Evolutionary conservation across 2,113 vertebrate genomes (phyloP).

Genomic region (Chaenogobius annularis): DNA sequence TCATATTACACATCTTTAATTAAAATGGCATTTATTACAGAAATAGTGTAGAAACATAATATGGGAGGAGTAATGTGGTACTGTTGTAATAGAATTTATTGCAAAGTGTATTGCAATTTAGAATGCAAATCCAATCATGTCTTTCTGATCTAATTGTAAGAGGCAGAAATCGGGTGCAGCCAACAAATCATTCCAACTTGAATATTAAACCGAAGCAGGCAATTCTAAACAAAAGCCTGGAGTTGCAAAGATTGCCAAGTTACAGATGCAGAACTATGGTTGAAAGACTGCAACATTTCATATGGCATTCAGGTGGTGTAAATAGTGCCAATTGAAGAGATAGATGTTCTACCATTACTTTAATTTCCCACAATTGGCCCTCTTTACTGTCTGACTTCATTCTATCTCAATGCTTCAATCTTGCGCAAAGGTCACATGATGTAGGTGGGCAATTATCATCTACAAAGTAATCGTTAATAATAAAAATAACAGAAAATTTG

Average conservation of each 20-base stretch:
- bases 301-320: no score
- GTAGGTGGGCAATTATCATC: no score
- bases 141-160: background rate
- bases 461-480: no score
- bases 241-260: background rate
- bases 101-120: background rate
- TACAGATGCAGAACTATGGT: background rate
- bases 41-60: background rate
- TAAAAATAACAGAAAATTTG: no score
- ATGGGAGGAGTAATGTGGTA: background rate
- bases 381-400: background rate
- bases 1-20: background rate
- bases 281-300: background rate
- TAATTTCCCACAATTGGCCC: background rate
- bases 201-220: no score
- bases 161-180: background rate
- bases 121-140: background rate
- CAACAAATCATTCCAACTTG: no score
- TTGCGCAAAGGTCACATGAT: no score
- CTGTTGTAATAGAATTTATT: background rate
- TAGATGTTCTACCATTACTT: background rate
- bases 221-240: background rate
- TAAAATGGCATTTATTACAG: background rate
- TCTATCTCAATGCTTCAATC: background rate
- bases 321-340: no score